Evolutionary conservation across 2,888 invertebrate genomes (phyloP).

Genomic region (Hetaerina titia): DNA sequence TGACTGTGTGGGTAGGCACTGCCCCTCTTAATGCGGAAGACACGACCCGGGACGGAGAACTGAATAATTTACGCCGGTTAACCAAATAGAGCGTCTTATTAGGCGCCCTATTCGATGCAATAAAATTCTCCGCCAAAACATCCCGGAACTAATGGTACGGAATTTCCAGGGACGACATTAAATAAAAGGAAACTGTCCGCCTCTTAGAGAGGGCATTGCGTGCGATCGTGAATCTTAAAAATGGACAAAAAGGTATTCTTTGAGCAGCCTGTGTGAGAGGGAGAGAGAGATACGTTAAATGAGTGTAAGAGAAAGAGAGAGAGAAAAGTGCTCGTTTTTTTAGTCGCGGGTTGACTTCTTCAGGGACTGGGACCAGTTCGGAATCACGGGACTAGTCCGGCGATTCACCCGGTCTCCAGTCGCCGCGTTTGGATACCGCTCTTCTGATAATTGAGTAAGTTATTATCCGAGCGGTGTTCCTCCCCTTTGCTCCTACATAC

Average conservation of each 20-base stretch:
- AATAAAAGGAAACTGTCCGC: background rate
- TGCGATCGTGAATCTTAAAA: background rate
- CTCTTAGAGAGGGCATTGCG: background rate
- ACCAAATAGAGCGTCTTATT: conserved; percentile 4
- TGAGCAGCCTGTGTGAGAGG: background rate
- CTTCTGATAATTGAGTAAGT: conserved; percentile 45
- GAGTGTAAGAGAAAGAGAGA: too few relatives aligned
- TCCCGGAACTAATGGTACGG: background rate
- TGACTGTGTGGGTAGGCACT: background rate
- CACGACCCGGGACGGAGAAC: background rate
- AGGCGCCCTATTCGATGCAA: background rate
- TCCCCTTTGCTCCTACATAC: background rate
- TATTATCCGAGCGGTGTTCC: background rate
- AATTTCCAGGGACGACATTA: background rate
- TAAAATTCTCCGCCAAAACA: background rate
- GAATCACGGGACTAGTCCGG: too few relatives aligned
- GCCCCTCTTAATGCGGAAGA: background rate
- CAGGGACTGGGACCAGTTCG: too few relatives aligned
- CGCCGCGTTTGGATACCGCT: background rate
- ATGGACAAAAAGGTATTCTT: background rate
- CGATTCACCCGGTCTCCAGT: background rate
- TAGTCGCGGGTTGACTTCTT: too few relatives aligned
- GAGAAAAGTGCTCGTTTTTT: too few relatives aligned
- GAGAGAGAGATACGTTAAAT: background rate
- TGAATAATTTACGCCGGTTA: background rate